Evolutionary conservation across 2,113 vertebrate genomes (phyloP).

Genomic region (Dryoscopus gambensis): DNA sequence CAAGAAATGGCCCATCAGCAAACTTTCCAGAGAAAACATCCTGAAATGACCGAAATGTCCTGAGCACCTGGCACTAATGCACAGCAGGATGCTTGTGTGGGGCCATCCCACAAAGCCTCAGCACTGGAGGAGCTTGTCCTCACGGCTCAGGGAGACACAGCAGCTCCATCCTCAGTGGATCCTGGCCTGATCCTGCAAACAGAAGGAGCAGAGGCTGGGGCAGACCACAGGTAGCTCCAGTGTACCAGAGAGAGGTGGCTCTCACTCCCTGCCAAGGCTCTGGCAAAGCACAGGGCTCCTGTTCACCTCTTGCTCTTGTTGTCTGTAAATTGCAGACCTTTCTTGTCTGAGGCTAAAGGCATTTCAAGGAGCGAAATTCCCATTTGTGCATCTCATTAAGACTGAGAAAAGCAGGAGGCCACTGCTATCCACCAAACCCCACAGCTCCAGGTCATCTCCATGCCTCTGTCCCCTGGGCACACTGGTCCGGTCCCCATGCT

Average conservation of each 20-base stretch:
- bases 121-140: not conserved
- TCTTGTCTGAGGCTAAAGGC: not conserved
- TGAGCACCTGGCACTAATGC: not conserved
- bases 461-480: not conserved
- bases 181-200: not conserved
- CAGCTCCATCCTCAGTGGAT: not conserved
- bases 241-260: accelerated
- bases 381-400: not conserved
- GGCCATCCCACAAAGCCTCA: not conserved
- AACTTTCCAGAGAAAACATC: not conserved
- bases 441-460: not conserved
- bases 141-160: not conserved
- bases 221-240: not conserved
- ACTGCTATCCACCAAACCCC: not conserved
- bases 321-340: not conserved
- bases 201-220: not conserved
- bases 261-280: not conserved
- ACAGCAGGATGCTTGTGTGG: not conserved
- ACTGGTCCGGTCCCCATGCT: accelerated
- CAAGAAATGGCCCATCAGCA: not conserved
- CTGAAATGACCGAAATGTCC: not conserved
- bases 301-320: not conserved
- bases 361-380: not conserved
- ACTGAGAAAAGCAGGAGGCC: not conserved
- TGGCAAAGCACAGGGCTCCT: not conserved